Evolutionary conservation across 1,140 invertebrate genomes (phyloP), one percentile per base, ranked within the genome.

Genomic region (Sesamia nonagrioides): DNA sequence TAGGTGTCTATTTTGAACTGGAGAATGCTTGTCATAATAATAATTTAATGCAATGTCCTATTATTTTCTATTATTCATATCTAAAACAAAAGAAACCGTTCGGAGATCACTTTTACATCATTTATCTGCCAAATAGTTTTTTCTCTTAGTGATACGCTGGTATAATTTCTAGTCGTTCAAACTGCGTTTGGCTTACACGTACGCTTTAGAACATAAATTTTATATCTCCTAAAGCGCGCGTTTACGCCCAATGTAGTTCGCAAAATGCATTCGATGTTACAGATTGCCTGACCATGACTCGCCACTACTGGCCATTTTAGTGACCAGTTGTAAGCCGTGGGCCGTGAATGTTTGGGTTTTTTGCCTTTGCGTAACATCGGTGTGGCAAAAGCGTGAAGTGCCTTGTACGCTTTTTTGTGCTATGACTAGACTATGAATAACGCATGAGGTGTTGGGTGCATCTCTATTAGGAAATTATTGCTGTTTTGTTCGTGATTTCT

Each of bases 291-390:
- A 40, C 60, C 60, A 63, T 63, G 60, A 63, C 60, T 63, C 6
- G 60, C 60, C 45, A 50, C 45, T 50, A 15, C 11, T n/a, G 45
- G 42, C 42, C 42, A 45, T 15, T 45, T n/a, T 50, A 50, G 2
- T 42, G 35, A 15, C 60, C 60, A 40, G 33, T 63, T 1, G 60
- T 18, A 37, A 63, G 37, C 37, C 37, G 37, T 40, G 60, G 27
- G 35, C 58, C 58, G 58, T 40, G 60, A 63, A 63, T 63, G 60
- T 63, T 61, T 63, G 60, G 37, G 60, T 63, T 63, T 63, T 56
- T 63, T 63, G 6, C 60, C 60, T 63, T 63, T 63, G 60, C 60
- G 60, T 63, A 63, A 63, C 60, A 63, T 18, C 42, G 35, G 37
- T 37, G 60, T 42, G 60, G 8, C 37, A 42, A 63, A 63, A 63